Evolutionary conservation across 2,113 vertebrate species (phyloP), one percentile per base, ranked within the genome.

Genomic region (Gallinago undulata): DNA sequence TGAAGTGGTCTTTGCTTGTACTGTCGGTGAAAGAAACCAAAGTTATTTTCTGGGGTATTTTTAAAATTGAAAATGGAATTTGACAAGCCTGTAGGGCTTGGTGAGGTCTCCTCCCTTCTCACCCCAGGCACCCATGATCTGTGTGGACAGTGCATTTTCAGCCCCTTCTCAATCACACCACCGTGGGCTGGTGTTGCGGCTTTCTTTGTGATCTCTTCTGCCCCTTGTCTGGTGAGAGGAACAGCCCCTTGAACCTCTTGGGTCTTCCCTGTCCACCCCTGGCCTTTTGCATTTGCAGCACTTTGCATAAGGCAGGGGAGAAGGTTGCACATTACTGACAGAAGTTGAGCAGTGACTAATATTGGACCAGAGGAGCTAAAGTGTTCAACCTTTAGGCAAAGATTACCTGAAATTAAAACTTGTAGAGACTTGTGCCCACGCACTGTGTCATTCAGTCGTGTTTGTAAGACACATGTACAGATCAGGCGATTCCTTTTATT

Each of bases 381-480:
- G 93, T 55, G 63, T 90, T 96, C 48, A 85, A 90, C 91, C 94
- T 96, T 89, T 63, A 82, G 94, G 94, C 94, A 87, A 91, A 91
- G 95, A 96, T 96, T 96, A 91, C 87, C 67, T 73, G 70, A 91
- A 94, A 87, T 93, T 82, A 93, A 83, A 72, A 84, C 95, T 83
- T 95, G 94, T 89, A 47, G 89, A 50, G 80, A 73, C 96, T 82
- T 95, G 92, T 30, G 50, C 8, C 0, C 56, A 87, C 9, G 1
- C 77, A 47, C 77, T 74, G 56, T 96, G 94, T 94, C 96, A 89
- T 94, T 96, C 63, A 94, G 0, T 85, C 21, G 0, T 92, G 89
- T 89, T 92, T 92, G 94, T 94, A 94, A 97, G 91, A 97, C 94
- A 94, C 87, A 91, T 79, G 87, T 96, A 96, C 57, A 93, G 84